Conservation (phyloP, 2,113 vertebrate genomes). For the Brachirus orientalis region DNA sequence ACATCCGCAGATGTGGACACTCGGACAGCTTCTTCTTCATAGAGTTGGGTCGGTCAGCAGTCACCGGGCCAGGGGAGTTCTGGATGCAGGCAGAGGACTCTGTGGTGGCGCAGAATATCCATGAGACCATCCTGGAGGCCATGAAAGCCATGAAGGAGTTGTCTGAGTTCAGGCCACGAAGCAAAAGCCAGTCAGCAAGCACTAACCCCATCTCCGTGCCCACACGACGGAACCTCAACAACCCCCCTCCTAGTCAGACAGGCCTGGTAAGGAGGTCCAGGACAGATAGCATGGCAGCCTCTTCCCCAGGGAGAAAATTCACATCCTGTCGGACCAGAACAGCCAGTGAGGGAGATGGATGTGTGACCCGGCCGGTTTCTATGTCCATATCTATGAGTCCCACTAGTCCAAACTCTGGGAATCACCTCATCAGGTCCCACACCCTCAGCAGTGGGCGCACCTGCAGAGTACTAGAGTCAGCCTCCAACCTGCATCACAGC, state of each 20-base stretch:
- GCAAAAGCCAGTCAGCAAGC: constrained; percentile 96
- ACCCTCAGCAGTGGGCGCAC: constrained; percentile 79
- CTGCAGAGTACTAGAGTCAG: constrained; percentile 71
- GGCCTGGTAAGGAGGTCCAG: constrained; percentile 84
- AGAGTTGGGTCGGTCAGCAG: constrained; percentile 94
- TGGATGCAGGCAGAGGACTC: constrained; percentile 99
- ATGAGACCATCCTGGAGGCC: constrained; percentile 96
- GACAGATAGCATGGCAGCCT: constrained; percentile 83
- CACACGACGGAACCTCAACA: constrained; percentile 82
- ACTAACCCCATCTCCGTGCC: constrained; percentile 84
- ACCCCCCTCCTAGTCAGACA: constrained; percentile 87
- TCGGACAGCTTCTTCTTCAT: constrained; percentile 99
- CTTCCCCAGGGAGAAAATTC: constrained; percentile 75
- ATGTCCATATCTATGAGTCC: constrained; percentile 82
- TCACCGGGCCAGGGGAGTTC: constrained; percentile 95
- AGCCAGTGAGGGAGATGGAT: constrained; percentile 86
- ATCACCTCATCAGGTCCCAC: constrained; percentile 85
- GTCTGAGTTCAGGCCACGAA: constrained; percentile 93
- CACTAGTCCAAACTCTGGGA: constrained; percentile 83
- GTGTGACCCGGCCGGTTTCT: constrained; percentile 77
- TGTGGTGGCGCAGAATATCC: constrained; percentile 97
- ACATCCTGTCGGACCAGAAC: constrained; percentile 85
- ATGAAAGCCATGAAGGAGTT: constrained; percentile 97
- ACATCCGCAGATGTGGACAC: constrained; percentile 95
- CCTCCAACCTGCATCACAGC: constrained; percentile 85